Evolutionary conservation across 1,140 invertebrate species (phyloP).

Genomic region (Drosophila azteca): DNA sequence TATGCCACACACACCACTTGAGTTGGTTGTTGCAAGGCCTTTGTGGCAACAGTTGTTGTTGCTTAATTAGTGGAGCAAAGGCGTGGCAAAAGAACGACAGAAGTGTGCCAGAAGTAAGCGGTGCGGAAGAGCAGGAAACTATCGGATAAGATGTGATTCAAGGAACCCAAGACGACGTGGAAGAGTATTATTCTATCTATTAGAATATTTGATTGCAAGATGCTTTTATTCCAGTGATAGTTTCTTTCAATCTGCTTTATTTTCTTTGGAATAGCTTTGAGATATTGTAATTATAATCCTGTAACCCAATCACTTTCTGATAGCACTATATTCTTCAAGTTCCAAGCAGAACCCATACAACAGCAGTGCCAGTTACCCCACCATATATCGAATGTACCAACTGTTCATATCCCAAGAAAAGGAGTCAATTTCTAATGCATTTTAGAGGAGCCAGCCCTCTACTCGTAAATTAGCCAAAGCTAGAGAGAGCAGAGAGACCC

Average conservation of each 20-base stretch:
- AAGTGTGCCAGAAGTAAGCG: constrained; percentile 63
- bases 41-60: constrained; percentile 50
- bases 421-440: constrained; percentile 11
- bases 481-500: not conserved
- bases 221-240: no score
- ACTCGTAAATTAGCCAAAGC: constrained; percentile 57
- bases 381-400: not conserved
- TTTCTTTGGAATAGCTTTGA: no score
- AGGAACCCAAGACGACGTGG: no score
- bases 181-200: no score
- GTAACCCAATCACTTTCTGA: no score
- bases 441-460: not conserved
- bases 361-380: no score
- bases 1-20: constrained; percentile 62
- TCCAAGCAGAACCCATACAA: no score
- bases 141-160: constrained; percentile 18
- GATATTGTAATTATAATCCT: no score
- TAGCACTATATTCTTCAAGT: no score
- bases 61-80: constrained; percentile 64
- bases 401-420: no score
- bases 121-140: not conserved
- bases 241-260: no score
- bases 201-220: no score
- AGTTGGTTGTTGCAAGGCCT: constrained; percentile 14
- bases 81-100: constrained; percentile 40